A percentile compares a stretch with the other conserved stretches of the same genome.
Conservation (phyloP, 2,113 vertebrate species). For the Balaeniceps rex region DNA sequence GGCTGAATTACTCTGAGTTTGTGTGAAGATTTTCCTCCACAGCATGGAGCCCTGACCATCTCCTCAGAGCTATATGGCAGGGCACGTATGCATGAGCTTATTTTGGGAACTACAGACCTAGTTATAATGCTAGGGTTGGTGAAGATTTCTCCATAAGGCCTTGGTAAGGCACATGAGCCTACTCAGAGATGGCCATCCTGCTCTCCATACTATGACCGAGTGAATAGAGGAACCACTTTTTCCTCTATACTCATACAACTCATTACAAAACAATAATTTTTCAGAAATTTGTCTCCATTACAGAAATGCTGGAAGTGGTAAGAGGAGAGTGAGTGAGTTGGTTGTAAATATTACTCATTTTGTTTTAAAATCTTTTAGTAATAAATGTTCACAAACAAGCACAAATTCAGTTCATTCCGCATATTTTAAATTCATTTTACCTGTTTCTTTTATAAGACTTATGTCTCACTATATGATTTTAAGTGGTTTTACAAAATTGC, state of each 20-base stretch:
- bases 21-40: not conserved
- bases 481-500: not conserved
- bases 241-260: not conserved
- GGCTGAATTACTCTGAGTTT: not conserved
- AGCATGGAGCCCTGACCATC: not conserved
- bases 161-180: not conserved
- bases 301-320: not conserved
- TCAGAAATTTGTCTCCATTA: not conserved
- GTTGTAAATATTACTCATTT: not conserved
- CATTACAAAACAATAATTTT: not conserved
- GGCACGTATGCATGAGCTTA: not conserved
- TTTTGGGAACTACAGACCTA: not conserved
- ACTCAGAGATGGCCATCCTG: not conserved
- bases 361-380: not conserved
- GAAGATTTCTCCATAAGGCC: not conserved
- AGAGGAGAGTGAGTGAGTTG: not conserved
- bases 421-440: not conserved
- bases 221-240: not conserved
- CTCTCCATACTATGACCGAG: fast-evolving
- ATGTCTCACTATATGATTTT: not conserved
- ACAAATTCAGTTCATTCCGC: not conserved
- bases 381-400: not conserved
- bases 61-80: not conserved
- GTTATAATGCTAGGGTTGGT: not conserved
- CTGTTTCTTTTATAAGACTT: not conserved